These are phyloP conservation scores for Drosophila setifemur DNA, from an alignment of 1,140 invertebrate species.

Conservation along the genomic window DNA sequence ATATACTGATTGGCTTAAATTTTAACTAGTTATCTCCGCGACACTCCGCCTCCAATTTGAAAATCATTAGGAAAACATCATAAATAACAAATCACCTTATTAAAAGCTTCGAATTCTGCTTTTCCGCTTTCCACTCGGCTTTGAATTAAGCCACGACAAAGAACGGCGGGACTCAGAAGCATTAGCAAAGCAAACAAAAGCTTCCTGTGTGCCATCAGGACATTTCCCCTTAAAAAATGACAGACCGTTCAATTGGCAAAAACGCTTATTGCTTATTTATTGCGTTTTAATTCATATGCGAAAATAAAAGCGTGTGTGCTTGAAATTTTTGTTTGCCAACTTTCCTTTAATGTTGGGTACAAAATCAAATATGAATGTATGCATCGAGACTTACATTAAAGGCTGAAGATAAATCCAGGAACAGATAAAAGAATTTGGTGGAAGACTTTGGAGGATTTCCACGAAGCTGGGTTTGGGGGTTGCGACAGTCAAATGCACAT, in stretches of 20 bases:
- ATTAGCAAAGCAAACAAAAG: conserved; percentile 59
- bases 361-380: conserved; percentile 72
- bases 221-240: conserved; percentile 5
- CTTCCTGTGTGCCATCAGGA: conserved; percentile 10
- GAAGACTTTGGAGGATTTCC: not conserved
- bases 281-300: conserved; percentile 81
- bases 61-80: conserved; percentile 66
- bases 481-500: conserved; percentile 41
- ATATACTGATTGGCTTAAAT: too few species aligned
- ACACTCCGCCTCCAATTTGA: conserved; percentile 13
- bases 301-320: conserved; percentile 41
- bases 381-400: conserved; percentile 42
- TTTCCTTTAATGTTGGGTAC: conserved; percentile 66
- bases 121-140: conserved; percentile 10
- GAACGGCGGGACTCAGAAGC: conserved; percentile 31
- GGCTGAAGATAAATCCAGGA: conserved; percentile 10
- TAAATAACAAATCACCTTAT: conserved; percentile 80
- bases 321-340: conserved; percentile 16
- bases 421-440: conserved; percentile 7
- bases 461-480: not conserved
- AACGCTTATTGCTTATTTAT: conserved; percentile 69
- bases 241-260: conserved; percentile 42
- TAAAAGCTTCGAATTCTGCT: conserved; percentile 49
- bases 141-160: conserved; percentile 33
- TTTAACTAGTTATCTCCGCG: too few species aligned